phyloP scores from a whole-genome alignment of 2,797 vertebrate genomes.

The Tapera naevia region DNA sequence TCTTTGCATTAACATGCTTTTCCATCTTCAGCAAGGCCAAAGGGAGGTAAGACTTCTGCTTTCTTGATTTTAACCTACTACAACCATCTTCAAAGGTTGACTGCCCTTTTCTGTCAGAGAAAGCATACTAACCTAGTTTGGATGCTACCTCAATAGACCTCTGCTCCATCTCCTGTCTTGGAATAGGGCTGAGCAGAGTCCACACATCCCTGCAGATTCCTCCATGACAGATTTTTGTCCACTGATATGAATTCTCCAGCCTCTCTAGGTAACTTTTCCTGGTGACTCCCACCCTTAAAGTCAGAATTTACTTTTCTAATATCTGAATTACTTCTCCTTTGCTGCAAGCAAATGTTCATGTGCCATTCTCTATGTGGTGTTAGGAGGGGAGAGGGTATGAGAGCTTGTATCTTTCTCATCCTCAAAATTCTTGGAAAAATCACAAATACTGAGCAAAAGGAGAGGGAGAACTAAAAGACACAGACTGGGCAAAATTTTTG shows the following conservation, averaged over 20 bases:
- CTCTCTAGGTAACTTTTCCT: neutral
- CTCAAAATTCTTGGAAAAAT: neutral
- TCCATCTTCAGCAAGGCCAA: constrained; percentile 13
- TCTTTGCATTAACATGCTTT: constrained; percentile 58
- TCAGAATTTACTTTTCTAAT: neutral
- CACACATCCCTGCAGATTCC: neutral
- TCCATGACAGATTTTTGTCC: neutral
- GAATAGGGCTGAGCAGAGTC: neutral
- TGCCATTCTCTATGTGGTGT: neutral
- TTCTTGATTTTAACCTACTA: constrained; percentile 43
- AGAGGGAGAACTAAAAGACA: neutral
- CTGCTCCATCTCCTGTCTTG: neutral
- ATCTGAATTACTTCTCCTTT: neutral
- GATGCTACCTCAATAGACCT: neutral
- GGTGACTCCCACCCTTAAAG: fast-evolving
- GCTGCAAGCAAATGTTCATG: neutral
- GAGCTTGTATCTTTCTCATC: neutral
- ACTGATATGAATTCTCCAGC: neutral
- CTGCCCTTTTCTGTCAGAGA: constrained; percentile 11
- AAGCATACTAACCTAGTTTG: constrained; percentile 47
- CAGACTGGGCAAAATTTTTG: neutral
- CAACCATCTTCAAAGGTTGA: neutral
- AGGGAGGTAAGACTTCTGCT: constrained; percentile 35
- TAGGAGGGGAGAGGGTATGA: neutral
- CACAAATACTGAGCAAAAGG: neutral